phyloP scores from a whole-genome alignment of 2,888 invertebrate species.

The Lithophane ornitopus region DNA sequence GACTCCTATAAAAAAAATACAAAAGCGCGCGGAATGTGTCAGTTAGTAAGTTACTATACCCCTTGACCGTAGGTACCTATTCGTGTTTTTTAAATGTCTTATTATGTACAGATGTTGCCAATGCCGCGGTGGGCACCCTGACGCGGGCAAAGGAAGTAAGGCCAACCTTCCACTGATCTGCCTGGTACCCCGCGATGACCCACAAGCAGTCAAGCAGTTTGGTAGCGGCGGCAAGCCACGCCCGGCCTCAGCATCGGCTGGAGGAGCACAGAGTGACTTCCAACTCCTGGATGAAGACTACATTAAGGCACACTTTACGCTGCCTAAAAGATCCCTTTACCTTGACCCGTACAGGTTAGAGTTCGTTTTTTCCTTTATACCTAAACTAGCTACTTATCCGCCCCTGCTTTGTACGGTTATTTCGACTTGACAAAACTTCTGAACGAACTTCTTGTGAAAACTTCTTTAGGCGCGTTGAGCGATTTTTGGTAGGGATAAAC shows the following conservation, averaged over 20 bases:
- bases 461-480: no score
- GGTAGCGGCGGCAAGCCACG: constrained; percentile 54
- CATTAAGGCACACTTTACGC: constrained; percentile 83
- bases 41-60: neutral
- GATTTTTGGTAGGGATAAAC: no score
- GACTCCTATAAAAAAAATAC: no score
- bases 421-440: neutral
- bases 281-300: constrained; percentile 82
- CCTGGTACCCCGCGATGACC: constrained; percentile 81
- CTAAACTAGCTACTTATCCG: neutral
- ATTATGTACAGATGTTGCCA: constrained; percentile 77
- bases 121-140: constrained; percentile 61
- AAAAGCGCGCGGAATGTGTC: neutral
- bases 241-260: constrained; percentile 60
- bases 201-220: constrained; percentile 33
- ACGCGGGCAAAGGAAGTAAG: constrained; percentile 65
- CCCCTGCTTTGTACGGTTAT: neutral
- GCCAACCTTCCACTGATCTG: constrained; percentile 81
- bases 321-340: constrained; percentile 82
- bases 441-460: no score
- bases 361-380: neutral
- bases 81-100: neutral
- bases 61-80: neutral
- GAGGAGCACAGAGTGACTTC: constrained; percentile 68
- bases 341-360: constrained; percentile 77